Evolutionary conservation across 1,140 invertebrate species (phyloP), one percentile per base, ranked within the genome.

Genomic region (Magallana angulata): DNA sequence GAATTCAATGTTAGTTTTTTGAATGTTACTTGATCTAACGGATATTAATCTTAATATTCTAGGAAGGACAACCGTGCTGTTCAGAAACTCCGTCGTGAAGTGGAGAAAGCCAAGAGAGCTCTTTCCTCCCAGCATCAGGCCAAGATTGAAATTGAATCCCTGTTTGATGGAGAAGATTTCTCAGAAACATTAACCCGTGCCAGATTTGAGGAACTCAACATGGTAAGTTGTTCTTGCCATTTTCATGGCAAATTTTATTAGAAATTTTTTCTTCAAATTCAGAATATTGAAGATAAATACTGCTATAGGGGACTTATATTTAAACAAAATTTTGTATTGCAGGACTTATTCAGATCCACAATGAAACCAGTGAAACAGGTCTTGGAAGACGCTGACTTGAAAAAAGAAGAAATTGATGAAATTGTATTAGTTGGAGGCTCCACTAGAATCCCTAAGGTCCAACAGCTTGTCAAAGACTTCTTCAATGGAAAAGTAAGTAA

Each of bases 181-280:
- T 98, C 98, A n/a, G 99, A 99, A 95, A 99, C 98, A 12, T 96
- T 99, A 71, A 99, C 99, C 87, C 96, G 99, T 93, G 99, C 99
- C 92, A 99, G 99, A 96, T 99, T 99, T 94, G 99, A 99, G 95
- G 99, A 99, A 95, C 95, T 99, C 93, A 99, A 99, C 96, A 98
- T 99, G 97, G 96, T 96, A 91, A 89, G 93, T 89, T n/a, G 81
- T 14, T 14, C 11, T 8, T 9, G 24, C 59, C 24, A 71, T 82
- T 81, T 59, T 7, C 11, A 62, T 62, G 82, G 57, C 30, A 57
- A 8, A 30, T 6, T n/a, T 16, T 64, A 4, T 64, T 18, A 16
- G 0, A 64, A 57, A 82, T 3, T 7, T 24, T 57, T 80, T 6
- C 4, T 11, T 9, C 36, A 48, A 48, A 48, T 48, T 48, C 2